Conservation (phyloP, 2,888 invertebrate genomes). For the Cheilosia variabilis region DNA sequence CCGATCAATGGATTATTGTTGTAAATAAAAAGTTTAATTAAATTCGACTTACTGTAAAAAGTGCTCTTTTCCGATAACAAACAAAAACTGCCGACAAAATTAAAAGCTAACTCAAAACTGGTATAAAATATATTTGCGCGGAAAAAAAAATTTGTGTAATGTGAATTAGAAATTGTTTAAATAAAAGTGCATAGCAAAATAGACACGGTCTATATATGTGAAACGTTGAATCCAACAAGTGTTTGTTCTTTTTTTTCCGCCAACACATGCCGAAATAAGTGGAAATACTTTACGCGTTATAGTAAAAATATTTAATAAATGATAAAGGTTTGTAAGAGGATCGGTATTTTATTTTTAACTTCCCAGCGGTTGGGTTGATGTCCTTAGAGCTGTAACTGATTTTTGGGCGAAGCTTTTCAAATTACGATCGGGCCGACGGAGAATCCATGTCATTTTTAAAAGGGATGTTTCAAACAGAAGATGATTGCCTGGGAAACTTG, state of each 20-base stretch:
- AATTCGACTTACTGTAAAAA: background rate
- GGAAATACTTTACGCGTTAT: background rate
- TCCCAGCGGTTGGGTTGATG: no score
- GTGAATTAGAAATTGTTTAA: background rate
- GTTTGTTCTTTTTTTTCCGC: background rate
- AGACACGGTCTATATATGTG: background rate
- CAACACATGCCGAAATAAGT: background rate
- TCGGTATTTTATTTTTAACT: background rate
- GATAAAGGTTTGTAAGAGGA: conserved; percentile 24
- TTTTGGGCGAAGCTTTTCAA: no score
- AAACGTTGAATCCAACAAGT: conserved; percentile 44
- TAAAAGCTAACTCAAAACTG: background rate
- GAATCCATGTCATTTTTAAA: no score
- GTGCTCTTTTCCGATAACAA: background rate
- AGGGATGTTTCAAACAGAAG: no score
- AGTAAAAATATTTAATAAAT: background rate
- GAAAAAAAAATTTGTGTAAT: background rate
- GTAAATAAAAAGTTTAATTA: background rate
- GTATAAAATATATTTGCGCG: background rate
- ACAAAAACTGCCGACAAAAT: background rate
- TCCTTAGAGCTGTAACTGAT: no score
- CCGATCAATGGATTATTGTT: no score
- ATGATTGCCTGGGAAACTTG: no score
- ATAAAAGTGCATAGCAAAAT: background rate
- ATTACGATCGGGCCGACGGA: no score